Percentiles rank a stretch among this genome's conserved stretches.
These are phyloP conservation scores for Therioaphis trifolii DNA, from an alignment of 2,888 invertebrate genomes.

Conservation along the genomic window DNA sequence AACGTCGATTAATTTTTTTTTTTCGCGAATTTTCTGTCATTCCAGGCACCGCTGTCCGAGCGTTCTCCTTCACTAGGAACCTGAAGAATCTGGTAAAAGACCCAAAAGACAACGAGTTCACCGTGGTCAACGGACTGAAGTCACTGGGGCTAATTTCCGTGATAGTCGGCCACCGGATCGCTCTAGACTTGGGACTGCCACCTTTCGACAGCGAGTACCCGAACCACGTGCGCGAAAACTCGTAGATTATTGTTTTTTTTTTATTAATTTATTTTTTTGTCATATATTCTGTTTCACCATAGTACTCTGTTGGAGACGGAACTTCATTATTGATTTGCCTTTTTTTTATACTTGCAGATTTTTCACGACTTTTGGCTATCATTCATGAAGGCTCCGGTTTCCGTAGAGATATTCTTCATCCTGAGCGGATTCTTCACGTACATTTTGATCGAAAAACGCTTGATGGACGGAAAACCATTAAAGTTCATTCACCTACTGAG, in stretches of 20 bases:
- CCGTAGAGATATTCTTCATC: slow-evolving; percentile 47
- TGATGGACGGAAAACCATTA: slow-evolving; percentile 9
- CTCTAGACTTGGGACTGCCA: slow-evolving; percentile 10
- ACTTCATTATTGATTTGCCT: background rate
- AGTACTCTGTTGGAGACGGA: background rate
- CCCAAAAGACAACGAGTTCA: slow-evolving; percentile 7
- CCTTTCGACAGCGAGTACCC: background rate
- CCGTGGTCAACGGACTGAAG: slow-evolving; percentile 4
- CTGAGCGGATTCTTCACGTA: slow-evolving; percentile 40
- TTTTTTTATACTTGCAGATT: background rate
- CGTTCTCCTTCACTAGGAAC: background rate
- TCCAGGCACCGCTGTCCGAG: background rate
- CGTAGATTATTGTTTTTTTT: background rate
- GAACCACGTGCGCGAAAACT: background rate
- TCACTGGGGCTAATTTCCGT: background rate
- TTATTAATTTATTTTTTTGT: no score
- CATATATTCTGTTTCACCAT: no score
- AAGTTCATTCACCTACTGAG: background rate
- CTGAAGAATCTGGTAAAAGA: background rate
- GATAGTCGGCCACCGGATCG: slow-evolving; percentile 17
- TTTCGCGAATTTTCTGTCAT: background rate
- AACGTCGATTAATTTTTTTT: no score
- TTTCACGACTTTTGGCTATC: slow-evolving; percentile 9
- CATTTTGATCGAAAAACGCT: background rate
- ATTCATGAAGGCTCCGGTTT: slow-evolving; percentile 4